Conservation (phyloP, 2,113 vertebrate species). For the Tachuris rubrigastra region DNA sequence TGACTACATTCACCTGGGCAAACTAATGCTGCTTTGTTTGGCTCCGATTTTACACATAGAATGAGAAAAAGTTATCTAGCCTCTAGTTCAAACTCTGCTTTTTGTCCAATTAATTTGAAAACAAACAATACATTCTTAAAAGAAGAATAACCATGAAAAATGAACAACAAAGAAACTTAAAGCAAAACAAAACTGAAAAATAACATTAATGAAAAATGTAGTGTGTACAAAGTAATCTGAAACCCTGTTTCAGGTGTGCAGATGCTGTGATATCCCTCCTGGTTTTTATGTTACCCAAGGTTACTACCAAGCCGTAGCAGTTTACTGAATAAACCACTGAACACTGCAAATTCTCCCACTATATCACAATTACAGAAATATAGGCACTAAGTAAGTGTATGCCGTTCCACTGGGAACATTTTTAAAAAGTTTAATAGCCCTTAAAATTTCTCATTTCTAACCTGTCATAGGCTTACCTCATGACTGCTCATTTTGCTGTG, state of each 20-base stretch:
- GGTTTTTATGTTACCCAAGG: background rate
- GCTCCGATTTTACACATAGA: background rate
- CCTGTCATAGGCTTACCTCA: constrained; percentile 18
- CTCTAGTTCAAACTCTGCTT: background rate
- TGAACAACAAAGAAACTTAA: background rate
- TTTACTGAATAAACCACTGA: background rate
- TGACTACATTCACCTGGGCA: background rate
- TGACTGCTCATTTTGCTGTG: constrained; percentile 25
- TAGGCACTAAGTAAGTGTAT: constrained; percentile 17
- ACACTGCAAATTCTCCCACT: background rate
- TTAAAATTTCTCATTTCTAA: constrained; percentile 62
- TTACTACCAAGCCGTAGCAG: background rate
- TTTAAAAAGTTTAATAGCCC: constrained; percentile 43
- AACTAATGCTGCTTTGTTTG: background rate
- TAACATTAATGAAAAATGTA: background rate
- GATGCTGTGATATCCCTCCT: background rate
- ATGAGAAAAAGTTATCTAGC: background rate
- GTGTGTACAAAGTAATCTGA: background rate
- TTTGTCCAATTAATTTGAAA: background rate
- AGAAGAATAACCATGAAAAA: background rate
- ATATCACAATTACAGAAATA: constrained; percentile 19
- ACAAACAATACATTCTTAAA: background rate
- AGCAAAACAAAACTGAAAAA: background rate
- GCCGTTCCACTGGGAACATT: constrained; percentile 10
- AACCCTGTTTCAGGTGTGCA: background rate